phyloP scores from a whole-genome alignment of 2,888 invertebrate species.

The Oscheius sp. region DNA sequence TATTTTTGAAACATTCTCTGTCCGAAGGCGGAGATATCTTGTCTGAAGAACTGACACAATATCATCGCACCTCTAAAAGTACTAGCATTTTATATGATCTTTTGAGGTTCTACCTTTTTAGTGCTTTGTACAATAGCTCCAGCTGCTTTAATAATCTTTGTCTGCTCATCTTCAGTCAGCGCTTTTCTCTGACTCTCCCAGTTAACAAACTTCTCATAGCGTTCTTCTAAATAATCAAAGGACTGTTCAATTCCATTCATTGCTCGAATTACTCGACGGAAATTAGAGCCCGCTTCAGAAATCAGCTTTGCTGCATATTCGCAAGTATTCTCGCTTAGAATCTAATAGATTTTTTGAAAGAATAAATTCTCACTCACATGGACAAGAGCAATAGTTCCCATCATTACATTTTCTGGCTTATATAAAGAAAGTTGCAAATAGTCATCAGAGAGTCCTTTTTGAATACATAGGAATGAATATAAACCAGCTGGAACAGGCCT shows the following conservation, averaged over 20 bases:
- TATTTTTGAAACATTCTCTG: conserved; percentile 11
- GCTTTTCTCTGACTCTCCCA: conserved; percentile 16
- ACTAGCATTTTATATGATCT: neutral
- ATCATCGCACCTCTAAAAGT: conserved; percentile 21
- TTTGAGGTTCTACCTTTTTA: neutral
- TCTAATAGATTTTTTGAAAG: conserved; percentile 33
- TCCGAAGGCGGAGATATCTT: neutral
- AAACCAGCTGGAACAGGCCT: conserved; percentile 45
- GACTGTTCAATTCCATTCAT: conserved; percentile 51
- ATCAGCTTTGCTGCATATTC: conserved; percentile 38
- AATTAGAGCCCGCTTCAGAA: neutral
- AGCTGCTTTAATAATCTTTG: neutral
- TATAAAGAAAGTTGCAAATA: conserved; percentile 36
- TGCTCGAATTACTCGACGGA: conserved; percentile 33
- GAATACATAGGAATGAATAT: conserved; percentile 52
- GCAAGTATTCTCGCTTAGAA: conserved; percentile 44
- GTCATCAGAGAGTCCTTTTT: conserved; percentile 45
- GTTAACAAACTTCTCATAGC: conserved; percentile 28
- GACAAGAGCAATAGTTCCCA: conserved; percentile 39
- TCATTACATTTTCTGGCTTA: conserved; percentile 34
- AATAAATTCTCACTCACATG: conserved; percentile 33
- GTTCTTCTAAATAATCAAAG: conserved; percentile 44
- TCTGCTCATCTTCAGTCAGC: neutral
- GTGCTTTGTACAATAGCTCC: conserved; percentile 17
- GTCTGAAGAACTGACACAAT: conserved; percentile 1